Evolutionary conservation across 2,888 invertebrate species (phyloP).

Genomic region (Caenorhabditis sp.): DNA sequence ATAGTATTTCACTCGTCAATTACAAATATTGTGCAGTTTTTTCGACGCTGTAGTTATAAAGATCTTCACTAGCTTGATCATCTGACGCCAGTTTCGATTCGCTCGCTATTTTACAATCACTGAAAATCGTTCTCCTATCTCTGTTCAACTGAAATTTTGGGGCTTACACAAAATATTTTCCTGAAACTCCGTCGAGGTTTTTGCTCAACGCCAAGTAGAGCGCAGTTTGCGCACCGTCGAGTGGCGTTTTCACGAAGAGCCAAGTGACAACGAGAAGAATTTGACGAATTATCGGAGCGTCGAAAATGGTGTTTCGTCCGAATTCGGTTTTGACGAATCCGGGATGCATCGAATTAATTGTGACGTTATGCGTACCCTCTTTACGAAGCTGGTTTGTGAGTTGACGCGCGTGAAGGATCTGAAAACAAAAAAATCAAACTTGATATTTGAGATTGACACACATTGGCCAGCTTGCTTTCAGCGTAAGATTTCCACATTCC

Average conservation of each 20-base stretch:
- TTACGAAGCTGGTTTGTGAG: constrained; percentile 60
- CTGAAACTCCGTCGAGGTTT: constrained; percentile 80
- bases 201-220: constrained; percentile 82
- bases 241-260: constrained; percentile 77
- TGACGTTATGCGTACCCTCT: constrained; percentile 72
- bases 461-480: constrained; percentile 67
- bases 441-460: constrained; percentile 14
- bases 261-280: constrained; percentile 58
- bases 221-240: constrained; percentile 82
- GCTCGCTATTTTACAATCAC: constrained; percentile 54
- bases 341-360: constrained; percentile 83
- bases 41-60: constrained; percentile 66
- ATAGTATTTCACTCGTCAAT: background rate
- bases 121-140: constrained; percentile 16
- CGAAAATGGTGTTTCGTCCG: constrained; percentile 36
- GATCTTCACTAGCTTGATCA: constrained; percentile 58
- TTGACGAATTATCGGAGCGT: constrained; percentile 40
- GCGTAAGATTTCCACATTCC: constrained; percentile 61
- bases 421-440: constrained; percentile 7
- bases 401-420: constrained; percentile 68
- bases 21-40: background rate
- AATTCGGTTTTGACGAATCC: constrained; percentile 74
- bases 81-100: constrained; percentile 56
- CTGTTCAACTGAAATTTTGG: background rate
- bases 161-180: constrained; percentile 77